Evolutionary conservation across 2,888 invertebrate species (phyloP).

Genomic region (Metopia argyrocephala): DNA sequence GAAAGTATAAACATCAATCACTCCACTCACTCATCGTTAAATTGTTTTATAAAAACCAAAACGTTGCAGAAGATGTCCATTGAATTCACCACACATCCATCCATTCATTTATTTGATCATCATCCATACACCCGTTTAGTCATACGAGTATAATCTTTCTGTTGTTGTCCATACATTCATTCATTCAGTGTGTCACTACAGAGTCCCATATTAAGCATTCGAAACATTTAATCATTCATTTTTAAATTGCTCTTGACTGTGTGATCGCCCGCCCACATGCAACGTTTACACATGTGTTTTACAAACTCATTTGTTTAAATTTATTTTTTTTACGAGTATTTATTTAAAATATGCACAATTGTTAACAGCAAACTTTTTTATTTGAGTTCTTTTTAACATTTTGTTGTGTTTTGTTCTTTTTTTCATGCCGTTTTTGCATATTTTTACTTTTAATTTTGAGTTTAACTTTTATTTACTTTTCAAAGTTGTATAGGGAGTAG

Average conservation of each 20-base stretch:
- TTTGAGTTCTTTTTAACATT: not conserved
- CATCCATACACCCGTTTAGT: not conserved
- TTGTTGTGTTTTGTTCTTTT: slow-evolving; percentile 32
- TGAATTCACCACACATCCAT: slow-evolving; percentile 1
- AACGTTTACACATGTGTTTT: slow-evolving; percentile 61
- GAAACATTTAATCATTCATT: slow-evolving; percentile 47
- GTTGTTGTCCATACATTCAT: slow-evolving; percentile 16
- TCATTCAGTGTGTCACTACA: slow-evolving; percentile 27
- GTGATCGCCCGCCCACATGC: slow-evolving; percentile 56
- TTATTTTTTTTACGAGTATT: slow-evolving; percentile 58
- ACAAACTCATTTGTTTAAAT: slow-evolving; percentile 64
- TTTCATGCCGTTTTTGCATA: slow-evolving; percentile 25
- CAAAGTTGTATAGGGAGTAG: slow-evolving; percentile 17
- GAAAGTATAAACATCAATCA: slow-evolving; percentile 7
- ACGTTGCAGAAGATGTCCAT: no score
- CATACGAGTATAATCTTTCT: not conserved
- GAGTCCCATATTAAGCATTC: slow-evolving; percentile 36
- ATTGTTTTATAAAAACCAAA: slow-evolving; percentile 35
- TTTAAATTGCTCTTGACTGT: slow-evolving; percentile 46
- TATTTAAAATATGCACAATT: slow-evolving; percentile 61
- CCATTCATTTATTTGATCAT: slow-evolving; percentile 12
- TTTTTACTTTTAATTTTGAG: no score
- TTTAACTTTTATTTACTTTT: slow-evolving; percentile 40
- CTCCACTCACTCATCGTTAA: slow-evolving; percentile 20
- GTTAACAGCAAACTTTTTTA: slow-evolving; percentile 14